Conservation (phyloP, 1,140 invertebrate species). For the Carposina sasakii region DNA sequence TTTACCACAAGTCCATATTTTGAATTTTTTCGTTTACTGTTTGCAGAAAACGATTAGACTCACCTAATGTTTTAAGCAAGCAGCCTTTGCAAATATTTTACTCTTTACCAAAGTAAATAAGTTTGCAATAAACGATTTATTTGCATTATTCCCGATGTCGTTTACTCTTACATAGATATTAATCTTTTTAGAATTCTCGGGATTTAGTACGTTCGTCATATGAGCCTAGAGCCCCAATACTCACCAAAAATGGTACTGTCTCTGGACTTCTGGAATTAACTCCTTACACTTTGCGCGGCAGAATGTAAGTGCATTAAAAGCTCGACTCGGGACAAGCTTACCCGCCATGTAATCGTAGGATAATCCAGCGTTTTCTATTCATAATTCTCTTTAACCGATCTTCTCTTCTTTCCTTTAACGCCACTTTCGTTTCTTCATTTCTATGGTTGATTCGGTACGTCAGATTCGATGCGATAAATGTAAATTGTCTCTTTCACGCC, state of each 20-base stretch:
- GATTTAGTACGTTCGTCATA: neutral
- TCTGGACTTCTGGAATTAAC: neutral
- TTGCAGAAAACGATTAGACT: neutral
- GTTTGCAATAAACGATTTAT: too few relatives aligned
- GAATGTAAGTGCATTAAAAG: neutral
- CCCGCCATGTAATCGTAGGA: slow-evolving; percentile 3
- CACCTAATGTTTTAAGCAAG: neutral
- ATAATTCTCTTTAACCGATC: slow-evolving; percentile 4
- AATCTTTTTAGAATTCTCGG: neutral
- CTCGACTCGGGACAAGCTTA: neutral
- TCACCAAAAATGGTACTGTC: neutral
- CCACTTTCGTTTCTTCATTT: slow-evolving; percentile 12
- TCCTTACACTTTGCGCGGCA: neutral
- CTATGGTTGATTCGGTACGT: neutral
- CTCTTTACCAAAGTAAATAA: neutral
- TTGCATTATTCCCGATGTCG: neutral
- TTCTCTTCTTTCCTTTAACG: slow-evolving; percentile 7
- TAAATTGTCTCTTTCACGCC: too few relatives aligned
- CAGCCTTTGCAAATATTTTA: neutral
- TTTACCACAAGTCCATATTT: neutral
- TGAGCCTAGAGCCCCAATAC: neutral
- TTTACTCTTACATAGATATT: neutral
- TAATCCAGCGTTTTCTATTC: slow-evolving; percentile 4
- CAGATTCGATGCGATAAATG: too few relatives aligned
- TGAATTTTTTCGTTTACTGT: neutral